These are phyloP conservation scores for Seriola dumerili DNA, from an alignment of 2,113 vertebrate genomes.

Conservation along the genomic window DNA sequence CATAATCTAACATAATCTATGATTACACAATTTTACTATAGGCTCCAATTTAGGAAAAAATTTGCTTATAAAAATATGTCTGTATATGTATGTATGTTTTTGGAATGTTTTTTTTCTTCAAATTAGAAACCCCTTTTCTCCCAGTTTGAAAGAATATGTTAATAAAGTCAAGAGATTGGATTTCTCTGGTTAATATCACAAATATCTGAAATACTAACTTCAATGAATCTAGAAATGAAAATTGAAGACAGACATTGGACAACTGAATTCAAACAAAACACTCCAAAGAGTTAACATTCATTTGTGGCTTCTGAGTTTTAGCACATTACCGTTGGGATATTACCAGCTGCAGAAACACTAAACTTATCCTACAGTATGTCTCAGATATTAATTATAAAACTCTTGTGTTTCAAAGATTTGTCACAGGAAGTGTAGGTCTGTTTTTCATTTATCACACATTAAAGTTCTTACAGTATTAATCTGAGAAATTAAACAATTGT, in stretches of 20 bases:
- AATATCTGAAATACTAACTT: background rate
- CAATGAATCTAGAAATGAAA: background rate
- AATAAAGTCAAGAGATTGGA: no score
- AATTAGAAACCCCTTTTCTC: no score
- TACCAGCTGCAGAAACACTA: background rate
- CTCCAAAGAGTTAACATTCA: no score
- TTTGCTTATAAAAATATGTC: background rate
- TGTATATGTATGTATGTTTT: no score
- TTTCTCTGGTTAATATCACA: background rate
- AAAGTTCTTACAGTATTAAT: no score
- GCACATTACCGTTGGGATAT: background rate
- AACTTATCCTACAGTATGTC: background rate
- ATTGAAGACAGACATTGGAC: background rate
- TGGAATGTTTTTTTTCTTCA: no score
- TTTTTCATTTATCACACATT: background rate
- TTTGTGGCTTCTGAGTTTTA: background rate
- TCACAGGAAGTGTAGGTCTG: background rate
- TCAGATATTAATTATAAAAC: conserved; percentile 23
- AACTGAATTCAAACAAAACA: no score
- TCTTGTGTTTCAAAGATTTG: background rate
- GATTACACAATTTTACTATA: background rate
- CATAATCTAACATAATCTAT: background rate
- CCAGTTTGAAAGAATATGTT: no score
- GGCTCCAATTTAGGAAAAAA: background rate
- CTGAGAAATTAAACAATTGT: no score